Percentiles rank a stretch among this genome's conserved stretches.
Evolutionary conservation across 2,888 invertebrate species (phyloP).

Genomic region (Charanyca ferruginea): DNA sequence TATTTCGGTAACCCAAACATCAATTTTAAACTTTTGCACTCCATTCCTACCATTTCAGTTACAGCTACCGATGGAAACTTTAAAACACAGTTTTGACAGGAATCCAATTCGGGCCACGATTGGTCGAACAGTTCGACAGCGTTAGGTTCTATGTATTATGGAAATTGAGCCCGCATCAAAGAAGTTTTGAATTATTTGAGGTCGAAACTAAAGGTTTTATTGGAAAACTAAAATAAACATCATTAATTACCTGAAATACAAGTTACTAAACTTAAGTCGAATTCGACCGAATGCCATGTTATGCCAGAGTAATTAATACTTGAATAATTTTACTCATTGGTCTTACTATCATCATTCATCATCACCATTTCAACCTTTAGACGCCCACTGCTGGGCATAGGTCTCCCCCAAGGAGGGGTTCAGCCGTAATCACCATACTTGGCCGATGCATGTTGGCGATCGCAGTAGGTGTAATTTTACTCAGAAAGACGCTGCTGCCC

Average conservation of each 20-base stretch:
- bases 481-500: too few relatives aligned
- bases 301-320: too few relatives aligned
- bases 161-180: slow-evolving; percentile 19
- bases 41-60: slow-evolving; percentile 8
- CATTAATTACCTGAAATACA: background rate
- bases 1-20: background rate
- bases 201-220: slow-evolving; percentile 15
- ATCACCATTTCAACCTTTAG: too few relatives aligned
- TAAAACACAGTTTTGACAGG: slow-evolving; percentile 43
- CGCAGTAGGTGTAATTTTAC: too few relatives aligned
- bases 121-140: slow-evolving; percentile 13
- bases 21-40: slow-evolving; percentile 14
- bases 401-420: too few relatives aligned
- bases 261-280: too few relatives aligned
- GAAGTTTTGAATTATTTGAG: slow-evolving; percentile 27
- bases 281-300: too few relatives aligned
- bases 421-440: too few relatives aligned
- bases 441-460: too few relatives aligned
- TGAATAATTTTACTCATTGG: too few relatives aligned
- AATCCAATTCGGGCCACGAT: slow-evolving; percentile 27
- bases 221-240: slow-evolving; percentile 44
- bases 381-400: too few relatives aligned
- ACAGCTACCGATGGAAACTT: slow-evolving; percentile 28
- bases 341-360: too few relatives aligned
- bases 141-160: slow-evolving; percentile 12